Base-by-base conservation (phyloP, 2,113 vertebrate species). In the Coregonus clupeaformis region DNA sequence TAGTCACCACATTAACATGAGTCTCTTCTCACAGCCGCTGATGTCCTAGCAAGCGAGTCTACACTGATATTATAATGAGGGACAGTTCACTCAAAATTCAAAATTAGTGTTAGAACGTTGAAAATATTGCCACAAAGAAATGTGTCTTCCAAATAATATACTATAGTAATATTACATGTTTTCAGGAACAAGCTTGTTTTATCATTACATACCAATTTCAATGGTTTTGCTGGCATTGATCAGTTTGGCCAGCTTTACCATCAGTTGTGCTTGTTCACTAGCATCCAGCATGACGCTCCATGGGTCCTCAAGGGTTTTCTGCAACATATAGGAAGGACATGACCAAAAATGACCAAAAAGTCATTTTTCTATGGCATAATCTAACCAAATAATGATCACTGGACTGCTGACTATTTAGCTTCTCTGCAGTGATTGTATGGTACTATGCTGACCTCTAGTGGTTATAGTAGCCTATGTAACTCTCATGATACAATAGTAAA, bases 231-330 rank as follows among this genome's bases (percentile, higher is more conserved):
- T 93, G 60, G 93, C 89, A 77, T 96, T 91, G 75, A 97, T 95
- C 47, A 97, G 91, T 74, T 89, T 95, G 13, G 93, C 93, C 82
- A 99, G 85, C 88, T 98, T 98, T 73, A 93, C 95, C 93, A 99
- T 92, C 57, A 99, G 88, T 90, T 99, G 97, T 6, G 96, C 92
- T 82, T 97, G 91, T 77, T 98, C 97, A 84, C 93, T 92, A 62
- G 95, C 92, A n/a, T 97, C 94, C 96, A 97, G 95, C 88, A 96
- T 96, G 36, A 1, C 3, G 71, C 89, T 84, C 32, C 42, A 66
- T 9, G 88, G 84, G 71, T 95, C 91, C 29, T 95, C 91, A 86
- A 94, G 85, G 0, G 96, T 97, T 79, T 91, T 89, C 97, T 98
- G 85, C 75, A 89, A 86, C 57, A 25, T 1, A 1, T 72, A 20